Percentiles rank a stretch among this genome's conserved stretches.
phyloP scores from a whole-genome alignment of 2,797 vertebrate species.

The Apodemus agrarius region DNA sequence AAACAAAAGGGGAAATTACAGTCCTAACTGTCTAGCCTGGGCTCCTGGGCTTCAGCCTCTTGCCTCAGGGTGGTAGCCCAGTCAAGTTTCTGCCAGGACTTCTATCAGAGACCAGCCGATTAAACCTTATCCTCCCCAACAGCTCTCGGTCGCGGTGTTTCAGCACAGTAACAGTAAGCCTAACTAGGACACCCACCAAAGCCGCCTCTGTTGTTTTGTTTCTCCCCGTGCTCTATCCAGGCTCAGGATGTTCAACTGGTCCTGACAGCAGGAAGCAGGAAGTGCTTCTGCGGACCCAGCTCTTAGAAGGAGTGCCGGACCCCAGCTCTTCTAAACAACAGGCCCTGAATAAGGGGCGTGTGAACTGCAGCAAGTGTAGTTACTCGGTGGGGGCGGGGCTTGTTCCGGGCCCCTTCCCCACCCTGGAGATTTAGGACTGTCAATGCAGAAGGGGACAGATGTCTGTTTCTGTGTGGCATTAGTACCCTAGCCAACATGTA shows the following conservation, averaged over 20 bases:
- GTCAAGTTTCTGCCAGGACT: not conserved
- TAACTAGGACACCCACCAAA: not conserved
- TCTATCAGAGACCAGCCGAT: not conserved
- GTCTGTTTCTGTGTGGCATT: not conserved
- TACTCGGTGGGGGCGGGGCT: not conserved
- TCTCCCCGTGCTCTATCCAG: not conserved
- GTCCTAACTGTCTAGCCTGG: not conserved
- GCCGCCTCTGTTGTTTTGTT: conserved; percentile 8
- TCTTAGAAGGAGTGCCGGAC: not conserved
- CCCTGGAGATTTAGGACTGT: not conserved
- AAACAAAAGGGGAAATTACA: not conserved
- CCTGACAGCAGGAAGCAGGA: not conserved
- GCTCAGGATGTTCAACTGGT: not conserved
- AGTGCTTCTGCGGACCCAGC: not conserved
- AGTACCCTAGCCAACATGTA: not conserved
- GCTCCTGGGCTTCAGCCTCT: no score
- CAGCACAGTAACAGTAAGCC: no score
- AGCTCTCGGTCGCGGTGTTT: not conserved
- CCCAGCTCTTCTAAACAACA: not conserved
- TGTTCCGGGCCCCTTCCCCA: not conserved
- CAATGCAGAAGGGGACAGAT: not conserved
- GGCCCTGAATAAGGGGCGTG: no score
- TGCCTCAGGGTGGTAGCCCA: not conserved
- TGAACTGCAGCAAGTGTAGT: not conserved
- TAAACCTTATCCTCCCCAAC: not conserved